phyloP scores from a whole-genome alignment of 2,888 invertebrate genomes.

The Deilephila elpenor region DNA sequence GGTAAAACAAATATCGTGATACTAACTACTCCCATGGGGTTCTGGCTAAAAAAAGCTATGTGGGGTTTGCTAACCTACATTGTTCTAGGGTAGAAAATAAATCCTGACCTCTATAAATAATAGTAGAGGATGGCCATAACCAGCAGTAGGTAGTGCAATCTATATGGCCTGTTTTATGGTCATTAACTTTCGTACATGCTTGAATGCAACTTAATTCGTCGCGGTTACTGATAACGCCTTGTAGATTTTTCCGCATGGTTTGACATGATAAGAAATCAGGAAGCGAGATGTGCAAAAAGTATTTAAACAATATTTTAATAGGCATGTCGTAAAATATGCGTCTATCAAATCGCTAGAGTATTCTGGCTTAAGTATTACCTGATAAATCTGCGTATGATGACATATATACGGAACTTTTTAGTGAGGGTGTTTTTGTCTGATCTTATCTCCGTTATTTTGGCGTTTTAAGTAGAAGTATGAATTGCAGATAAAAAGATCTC shows the following conservation, averaged over 20 bases:
- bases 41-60: too few species aligned
- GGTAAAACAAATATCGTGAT: too few species aligned
- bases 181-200: too few species aligned
- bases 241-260: neutral
- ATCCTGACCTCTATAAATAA: too few species aligned
- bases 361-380: neutral
- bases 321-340: neutral
- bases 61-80: too few species aligned
- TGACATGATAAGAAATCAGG: neutral
- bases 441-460: neutral
- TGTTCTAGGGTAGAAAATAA: too few species aligned
- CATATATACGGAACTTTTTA: neutral
- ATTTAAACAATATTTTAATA: neutral
- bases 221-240: too few species aligned
- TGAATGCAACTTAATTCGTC: too few species aligned
- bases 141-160: too few species aligned
- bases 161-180: too few species aligned
- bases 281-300: neutral
- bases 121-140: too few species aligned
- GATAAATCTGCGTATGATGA: neutral
- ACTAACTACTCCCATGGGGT: too few species aligned
- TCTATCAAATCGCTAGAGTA: neutral
- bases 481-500: neutral
- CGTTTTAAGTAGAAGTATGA: neutral
- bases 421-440: neutral